Conservation (phyloP, 2,888 invertebrate genomes). For the Melipona beecheii region DNA sequence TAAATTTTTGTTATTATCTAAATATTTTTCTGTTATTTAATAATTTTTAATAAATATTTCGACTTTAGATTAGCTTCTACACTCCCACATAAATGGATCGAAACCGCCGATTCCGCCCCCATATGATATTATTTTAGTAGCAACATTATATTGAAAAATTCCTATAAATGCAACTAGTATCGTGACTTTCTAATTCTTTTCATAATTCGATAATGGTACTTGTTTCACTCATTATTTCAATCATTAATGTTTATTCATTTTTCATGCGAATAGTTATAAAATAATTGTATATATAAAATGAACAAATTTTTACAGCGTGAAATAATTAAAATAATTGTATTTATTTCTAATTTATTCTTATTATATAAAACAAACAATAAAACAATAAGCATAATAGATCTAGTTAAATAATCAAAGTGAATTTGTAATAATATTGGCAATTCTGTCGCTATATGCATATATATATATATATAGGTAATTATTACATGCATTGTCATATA, state of each 20-base stretch:
- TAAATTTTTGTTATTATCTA: background rate
- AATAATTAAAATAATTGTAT: background rate
- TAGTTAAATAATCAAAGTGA: background rate
- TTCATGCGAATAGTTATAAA: background rate
- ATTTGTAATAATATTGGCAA: background rate
- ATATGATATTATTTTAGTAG: conserved; percentile 34
- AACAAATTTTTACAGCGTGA: too few species aligned
- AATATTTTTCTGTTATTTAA: background rate
- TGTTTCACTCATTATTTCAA: background rate
- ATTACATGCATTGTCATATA: background rate
- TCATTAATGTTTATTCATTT: background rate
- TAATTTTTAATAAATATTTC: conserved; percentile 12
- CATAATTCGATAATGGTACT: background rate
- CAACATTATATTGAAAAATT: conserved; percentile 38
- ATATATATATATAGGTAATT: background rate
- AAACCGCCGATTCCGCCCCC: conserved; percentile 71
- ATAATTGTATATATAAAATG: background rate
- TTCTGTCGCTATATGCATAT: background rate
- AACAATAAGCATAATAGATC: too few species aligned
- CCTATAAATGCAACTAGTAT: background rate
- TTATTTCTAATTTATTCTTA: background rate
- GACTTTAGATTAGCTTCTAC: conserved; percentile 11
- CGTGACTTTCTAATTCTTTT: background rate
- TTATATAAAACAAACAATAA: background rate
- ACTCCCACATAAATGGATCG: conserved; percentile 63